Base-by-base conservation (phyloP, 2,113 vertebrate species). In the Dromaius novaehollandiae region DNA sequence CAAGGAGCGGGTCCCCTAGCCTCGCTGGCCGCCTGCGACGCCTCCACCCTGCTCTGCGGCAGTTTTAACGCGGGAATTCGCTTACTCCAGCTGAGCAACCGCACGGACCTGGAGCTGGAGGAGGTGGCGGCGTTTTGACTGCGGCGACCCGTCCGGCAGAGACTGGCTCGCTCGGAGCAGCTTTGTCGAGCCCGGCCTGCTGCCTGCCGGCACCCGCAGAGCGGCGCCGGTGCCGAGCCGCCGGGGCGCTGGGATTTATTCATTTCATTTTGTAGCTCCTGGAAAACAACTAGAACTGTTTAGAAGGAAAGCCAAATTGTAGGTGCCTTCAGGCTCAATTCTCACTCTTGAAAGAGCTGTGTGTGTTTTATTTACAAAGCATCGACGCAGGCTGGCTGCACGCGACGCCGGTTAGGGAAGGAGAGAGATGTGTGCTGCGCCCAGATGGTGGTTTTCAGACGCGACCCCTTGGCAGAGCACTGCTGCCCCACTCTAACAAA, bases 1-100 rank as follows among this genome's bases (percentile, higher is more conserved):
- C 99, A 99, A 38, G 99, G 99, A 53, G 98, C 99, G 0, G 99
- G 99, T 40, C 98, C 99, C 0, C 96, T 99, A 96, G 97, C 98
- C 28, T 99, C 99, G 2, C 95, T 99, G 94, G 98, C 98, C 0
- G 96, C 98, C 42, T 98, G 97, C 0, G 98, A 99, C 95, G 93
- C 95, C 76, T 65, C 64, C 85, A 98, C 95, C 9, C 96, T 99
- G 66, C 97, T 99, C 85, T 99, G 99, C n/a, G 98, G 99, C 97
- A 99, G 98, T 95, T 98, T 98, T 84, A 98, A 96, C 97, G 96
- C 94, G 0, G 99, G 99, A 46, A 98, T 99, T 85, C 98, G 98
- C 82, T 96, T 99, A 2, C 98, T 99, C 22, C 93, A 4, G 21
- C 1, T 98, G 79, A 71, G 92, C 6, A 5, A 61, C 15, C 3